Evolutionary conservation across 2,797 vertebrate species (phyloP), one percentile per base, ranked within the genome.

Genomic region (Poeciliopsis gracilis): DNA sequence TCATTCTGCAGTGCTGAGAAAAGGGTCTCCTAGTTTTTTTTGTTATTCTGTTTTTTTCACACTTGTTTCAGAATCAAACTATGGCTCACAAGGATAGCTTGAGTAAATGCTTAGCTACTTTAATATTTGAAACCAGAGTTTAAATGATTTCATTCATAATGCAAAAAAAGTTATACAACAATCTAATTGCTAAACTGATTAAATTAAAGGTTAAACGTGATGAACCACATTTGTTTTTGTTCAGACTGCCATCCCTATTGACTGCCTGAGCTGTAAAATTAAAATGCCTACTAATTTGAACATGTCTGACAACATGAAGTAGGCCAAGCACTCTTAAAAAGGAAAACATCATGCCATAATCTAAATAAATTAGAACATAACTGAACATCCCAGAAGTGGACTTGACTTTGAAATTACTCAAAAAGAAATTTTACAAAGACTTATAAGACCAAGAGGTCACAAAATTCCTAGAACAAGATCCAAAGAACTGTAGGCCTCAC

Each of bases 1-100:
- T 80, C 36, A 73, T 85, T 75, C 72, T 70, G n/a, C 85, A 81
- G 20, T n/a, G 67, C 67, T 45, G 25, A 45, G 25, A 45, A 45
- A 70, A 70, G 12, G 15, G n/a, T 45, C 25, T 15, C 2, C 15
- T n/a, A n/a, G 13, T n/a, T n/a, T 2, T 2, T 70, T n/a, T 2
- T 7, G 4, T n/a, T 38, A 11, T 67, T 3, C 0, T n/a, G 9
- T 45, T 12, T n/a, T 43, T 70, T 13, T 45, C 13, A 15, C 20
- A 15, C 13, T 45, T 13, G 11, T n/a, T n/a, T 69, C 2, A 69
- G 38, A 25, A n/a, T 15, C 3, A 15, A 8, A 16, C 28, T n/a
- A 70, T 70, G n/a, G 13, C 1, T 8, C 13, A 45, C 12, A n/a
- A 70, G 2, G 2, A 15, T 70, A 70, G 13, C 12, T 2, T 13